These are phyloP conservation scores for Delphinus delphis DNA, from an alignment of 2,113 vertebrate species.

Conservation along the genomic window DNA sequence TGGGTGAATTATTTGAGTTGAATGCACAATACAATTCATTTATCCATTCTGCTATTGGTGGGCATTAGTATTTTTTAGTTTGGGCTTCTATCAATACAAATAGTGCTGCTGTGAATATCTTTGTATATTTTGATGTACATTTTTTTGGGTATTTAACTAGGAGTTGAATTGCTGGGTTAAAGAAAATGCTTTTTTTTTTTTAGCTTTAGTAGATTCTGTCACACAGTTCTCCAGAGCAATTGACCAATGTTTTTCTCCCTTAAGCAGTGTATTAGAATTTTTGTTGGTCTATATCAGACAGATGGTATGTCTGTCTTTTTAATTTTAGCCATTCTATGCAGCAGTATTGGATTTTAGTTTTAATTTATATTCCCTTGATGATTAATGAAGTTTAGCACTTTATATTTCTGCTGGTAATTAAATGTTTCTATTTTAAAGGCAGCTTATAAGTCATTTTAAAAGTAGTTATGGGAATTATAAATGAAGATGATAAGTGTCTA, in stretches of 20 bases:
- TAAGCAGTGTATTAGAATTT: not conserved
- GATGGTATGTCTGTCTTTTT: not conserved
- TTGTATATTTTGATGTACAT: not conserved
- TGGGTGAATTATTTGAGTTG: not conserved
- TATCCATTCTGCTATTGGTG: not conserved
- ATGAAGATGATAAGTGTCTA: not conserved
- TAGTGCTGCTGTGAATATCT: not conserved
- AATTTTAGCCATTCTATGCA: not conserved
- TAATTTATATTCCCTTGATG: not conserved
- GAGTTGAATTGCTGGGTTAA: not conserved
- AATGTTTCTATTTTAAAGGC: conserved; percentile 12
- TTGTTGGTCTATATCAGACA: not conserved
- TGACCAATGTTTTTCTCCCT: not conserved
- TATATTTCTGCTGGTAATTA: not conserved
- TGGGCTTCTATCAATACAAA: not conserved
- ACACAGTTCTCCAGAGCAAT: not conserved
- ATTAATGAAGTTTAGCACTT: not conserved
- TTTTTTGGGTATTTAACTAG: not conserved
- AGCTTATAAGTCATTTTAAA: not conserved
- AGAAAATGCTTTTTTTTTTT: not conserved
- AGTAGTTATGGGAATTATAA: not conserved
- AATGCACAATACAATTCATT: not conserved
- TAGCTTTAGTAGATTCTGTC: not conserved
- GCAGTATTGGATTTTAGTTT: not conserved
- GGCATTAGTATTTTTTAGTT: not conserved